Percentiles rank a stretch among this genome's conserved stretches.
phyloP scores from a whole-genome alignment of 2,888 invertebrate genomes.

The Saturnia japonica region DNA sequence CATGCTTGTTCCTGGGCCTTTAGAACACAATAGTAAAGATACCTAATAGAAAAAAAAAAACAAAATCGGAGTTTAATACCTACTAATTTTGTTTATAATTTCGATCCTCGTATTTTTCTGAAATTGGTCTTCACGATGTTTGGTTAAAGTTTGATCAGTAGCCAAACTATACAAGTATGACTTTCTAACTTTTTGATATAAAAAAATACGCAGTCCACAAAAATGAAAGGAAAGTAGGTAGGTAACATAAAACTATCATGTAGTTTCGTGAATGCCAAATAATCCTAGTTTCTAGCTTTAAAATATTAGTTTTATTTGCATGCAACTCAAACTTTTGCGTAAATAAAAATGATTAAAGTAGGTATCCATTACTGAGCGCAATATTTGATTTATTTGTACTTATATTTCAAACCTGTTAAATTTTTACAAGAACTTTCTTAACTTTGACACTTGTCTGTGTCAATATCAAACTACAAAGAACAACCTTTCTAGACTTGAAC shows the following conservation, averaged over 20 bases:
- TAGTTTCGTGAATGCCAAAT: neutral
- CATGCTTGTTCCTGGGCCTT: no score
- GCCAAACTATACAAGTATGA: conserved; percentile 27
- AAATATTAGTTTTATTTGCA: neutral
- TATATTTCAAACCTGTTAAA: no score
- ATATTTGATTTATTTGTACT: no score
- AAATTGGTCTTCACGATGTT: neutral
- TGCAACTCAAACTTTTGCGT: neutral
- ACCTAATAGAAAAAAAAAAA: neutral
- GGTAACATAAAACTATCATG: neutral
- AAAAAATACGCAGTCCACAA: neutral
- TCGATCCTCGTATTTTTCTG: neutral
- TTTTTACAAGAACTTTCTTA: no score
- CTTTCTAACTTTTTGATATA: conserved; percentile 4
- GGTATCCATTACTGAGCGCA: no score
- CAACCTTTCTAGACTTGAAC: no score
- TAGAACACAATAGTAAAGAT: no score
- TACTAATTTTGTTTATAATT: neutral
- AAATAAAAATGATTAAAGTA: neutral
- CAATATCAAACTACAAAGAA: no score
- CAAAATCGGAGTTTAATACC: neutral
- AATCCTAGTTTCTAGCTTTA: neutral
- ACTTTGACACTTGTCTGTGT: no score
- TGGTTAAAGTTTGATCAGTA: conserved; percentile 33
- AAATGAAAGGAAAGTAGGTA: neutral